Percentiles rank a stretch among this genome's conserved stretches.
Conservation (phyloP, 2,797 vertebrate species). For the Borostomias antarcticus region DNA sequence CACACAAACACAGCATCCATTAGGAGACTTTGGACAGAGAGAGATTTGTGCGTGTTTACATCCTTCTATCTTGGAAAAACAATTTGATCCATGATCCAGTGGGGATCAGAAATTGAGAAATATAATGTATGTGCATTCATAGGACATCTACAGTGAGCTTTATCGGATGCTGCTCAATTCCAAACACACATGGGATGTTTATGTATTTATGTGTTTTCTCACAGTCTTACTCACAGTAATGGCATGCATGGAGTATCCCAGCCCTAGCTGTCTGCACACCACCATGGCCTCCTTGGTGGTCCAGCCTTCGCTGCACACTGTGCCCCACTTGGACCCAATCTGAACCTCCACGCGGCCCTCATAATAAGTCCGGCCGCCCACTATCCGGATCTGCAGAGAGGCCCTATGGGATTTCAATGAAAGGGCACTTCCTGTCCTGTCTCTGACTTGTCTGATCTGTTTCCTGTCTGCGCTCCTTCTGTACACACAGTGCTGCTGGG, state of each 20-base stretch:
- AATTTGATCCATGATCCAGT: not conserved
- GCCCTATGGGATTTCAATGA: constrained; percentile 78
- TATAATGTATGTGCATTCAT: not conserved
- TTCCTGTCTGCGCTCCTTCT: constrained; percentile 1
- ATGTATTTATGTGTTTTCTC: constrained; percentile 14
- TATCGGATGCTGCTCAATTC: too few relatives aligned
- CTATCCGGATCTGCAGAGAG: constrained; percentile 84
- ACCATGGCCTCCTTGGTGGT: constrained; percentile 91
- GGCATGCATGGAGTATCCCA: constrained; percentile 89
- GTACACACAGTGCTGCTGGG: not conserved
- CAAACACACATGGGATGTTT: not conserved
- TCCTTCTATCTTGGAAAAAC: not conserved
- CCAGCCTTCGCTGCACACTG: constrained; percentile 89
- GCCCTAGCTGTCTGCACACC: constrained; percentile 89
- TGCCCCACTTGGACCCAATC: constrained; percentile 86
- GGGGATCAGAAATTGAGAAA: not conserved
- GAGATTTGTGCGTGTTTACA: too few relatives aligned
- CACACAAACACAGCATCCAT: constrained; percentile 28
- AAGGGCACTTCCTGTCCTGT: constrained; percentile 56
- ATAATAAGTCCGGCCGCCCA: constrained; percentile 79
- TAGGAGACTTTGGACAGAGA: too few relatives aligned
- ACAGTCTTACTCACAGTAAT: constrained; percentile 83
- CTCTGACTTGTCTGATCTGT: constrained; percentile 21
- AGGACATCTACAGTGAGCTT: too few relatives aligned
- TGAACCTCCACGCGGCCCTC: constrained; percentile 91